Evolutionary conservation across 2,113 vertebrate genomes (phyloP).

Genomic region (Saccopteryx bilineata): DNA sequence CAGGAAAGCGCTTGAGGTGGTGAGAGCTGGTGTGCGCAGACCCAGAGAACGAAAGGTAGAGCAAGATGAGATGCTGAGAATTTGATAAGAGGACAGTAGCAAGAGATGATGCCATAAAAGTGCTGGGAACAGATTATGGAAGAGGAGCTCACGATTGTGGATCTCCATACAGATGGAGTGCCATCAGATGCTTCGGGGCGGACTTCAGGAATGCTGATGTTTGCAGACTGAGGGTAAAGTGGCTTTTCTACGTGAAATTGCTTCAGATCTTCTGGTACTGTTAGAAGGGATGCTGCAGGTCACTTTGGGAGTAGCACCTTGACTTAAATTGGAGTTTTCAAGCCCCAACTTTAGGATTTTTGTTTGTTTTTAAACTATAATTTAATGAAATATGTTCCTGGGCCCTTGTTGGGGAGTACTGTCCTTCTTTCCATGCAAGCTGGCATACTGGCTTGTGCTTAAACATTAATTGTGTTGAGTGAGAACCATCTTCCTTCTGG

Average conservation of each 20-base stretch:
- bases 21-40: neutral
- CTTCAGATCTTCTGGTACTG: slow-evolving; percentile 17
- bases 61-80: neutral
- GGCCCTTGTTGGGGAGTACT: neutral
- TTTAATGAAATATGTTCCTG: slow-evolving; percentile 20
- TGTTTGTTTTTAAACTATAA: neutral
- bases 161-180: neutral
- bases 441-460: slow-evolving; percentile 28
- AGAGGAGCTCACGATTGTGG: neutral
- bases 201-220: neutral
- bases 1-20: neutral
- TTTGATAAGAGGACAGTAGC: neutral
- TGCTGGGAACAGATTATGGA: neutral
- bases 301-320: neutral
- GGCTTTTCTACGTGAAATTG: neutral
- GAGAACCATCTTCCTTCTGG: slow-evolving; percentile 49
- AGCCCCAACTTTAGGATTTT: neutral
- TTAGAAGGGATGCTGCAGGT: neutral
- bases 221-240: neutral
- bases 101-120: neutral
- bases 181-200: neutral
- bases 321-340: slow-evolving; percentile 51
- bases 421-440: neutral
- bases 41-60: neutral
- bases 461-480: slow-evolving; percentile 13